Conservation (phyloP, 2,888 invertebrate genomes). For the Stenodema calcarata region DNA sequence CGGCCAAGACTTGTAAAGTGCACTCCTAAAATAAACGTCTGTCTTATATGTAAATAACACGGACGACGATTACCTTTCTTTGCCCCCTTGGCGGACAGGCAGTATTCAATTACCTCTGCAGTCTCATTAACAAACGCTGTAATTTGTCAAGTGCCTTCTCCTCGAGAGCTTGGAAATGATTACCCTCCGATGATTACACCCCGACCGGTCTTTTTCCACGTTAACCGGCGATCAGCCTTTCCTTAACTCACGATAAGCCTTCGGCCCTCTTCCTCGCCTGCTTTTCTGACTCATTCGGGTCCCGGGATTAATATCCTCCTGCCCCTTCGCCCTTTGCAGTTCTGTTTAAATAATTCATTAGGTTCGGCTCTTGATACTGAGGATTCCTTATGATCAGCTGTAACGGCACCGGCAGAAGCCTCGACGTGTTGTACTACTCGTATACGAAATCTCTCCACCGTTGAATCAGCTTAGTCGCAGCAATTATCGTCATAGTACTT, state of each 20-base stretch:
- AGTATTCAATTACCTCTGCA: conserved; percentile 46
- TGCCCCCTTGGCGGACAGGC: not conserved
- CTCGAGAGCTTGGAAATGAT: conserved; percentile 33
- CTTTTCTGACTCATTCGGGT: conserved; percentile 13
- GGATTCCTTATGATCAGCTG: not conserved
- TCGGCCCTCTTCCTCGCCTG: not conserved
- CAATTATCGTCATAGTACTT: too few species aligned
- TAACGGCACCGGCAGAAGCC: not conserved
- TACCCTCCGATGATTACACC: conserved; percentile 32
- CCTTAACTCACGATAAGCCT: conserved; percentile 21
- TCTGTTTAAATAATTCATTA: conserved; percentile 10
- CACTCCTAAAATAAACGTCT: not conserved
- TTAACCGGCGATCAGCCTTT: conserved; percentile 4
- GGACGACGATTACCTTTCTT: not conserved
- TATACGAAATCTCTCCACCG: too few species aligned
- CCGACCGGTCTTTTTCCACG: conserved; percentile 28
- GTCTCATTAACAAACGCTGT: conserved; percentile 51
- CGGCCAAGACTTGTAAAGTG: conserved; percentile 2
- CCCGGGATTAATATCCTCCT: not conserved
- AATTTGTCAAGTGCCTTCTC: conserved; percentile 49
- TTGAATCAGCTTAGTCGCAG: too few species aligned
- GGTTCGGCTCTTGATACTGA: not conserved
- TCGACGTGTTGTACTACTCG: not conserved
- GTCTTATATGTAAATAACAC: conserved; percentile 29
- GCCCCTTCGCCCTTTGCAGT: not conserved